A percentile compares a stretch with the other conserved stretches of the same genome.
Conservation (phyloP, 1,140 invertebrate species). For the Panagrolaimus sp. region DNA sequence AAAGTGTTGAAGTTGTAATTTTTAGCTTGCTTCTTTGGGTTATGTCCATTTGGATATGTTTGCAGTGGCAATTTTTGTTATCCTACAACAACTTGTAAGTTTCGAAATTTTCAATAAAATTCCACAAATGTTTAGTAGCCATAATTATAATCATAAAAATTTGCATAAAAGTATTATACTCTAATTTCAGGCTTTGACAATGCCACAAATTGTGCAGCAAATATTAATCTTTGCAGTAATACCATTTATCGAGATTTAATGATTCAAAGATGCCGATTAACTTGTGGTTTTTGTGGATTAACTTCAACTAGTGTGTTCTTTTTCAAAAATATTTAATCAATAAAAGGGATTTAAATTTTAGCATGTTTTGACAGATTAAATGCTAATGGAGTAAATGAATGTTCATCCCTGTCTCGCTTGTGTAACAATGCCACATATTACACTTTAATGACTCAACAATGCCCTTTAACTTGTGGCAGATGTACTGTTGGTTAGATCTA, state of each 20-base stretch:
- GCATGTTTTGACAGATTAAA: neutral
- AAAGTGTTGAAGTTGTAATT: too few species aligned
- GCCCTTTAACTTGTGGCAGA: conserved; percentile 20
- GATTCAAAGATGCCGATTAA: neutral
- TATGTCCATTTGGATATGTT: too few species aligned
- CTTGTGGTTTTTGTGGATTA: neutral
- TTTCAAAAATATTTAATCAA: neutral
- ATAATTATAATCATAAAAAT: too few species aligned
- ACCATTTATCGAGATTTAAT: neutral
- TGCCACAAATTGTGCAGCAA: neutral
- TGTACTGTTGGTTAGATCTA: conserved; percentile 6
- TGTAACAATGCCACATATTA: conserved; percentile 24
- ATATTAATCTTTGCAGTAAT: neutral
- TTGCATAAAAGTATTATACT: neutral
- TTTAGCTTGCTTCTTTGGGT: too few species aligned
- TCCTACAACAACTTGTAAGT: too few species aligned
- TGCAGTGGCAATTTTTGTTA: too few species aligned
- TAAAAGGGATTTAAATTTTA: neutral
- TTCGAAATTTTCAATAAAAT: too few species aligned
- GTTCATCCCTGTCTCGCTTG: neutral
- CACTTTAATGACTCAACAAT: conserved; percentile 25
- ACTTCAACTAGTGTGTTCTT: neutral
- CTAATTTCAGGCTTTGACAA: neutral
- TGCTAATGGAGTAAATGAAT: conserved; percentile 13
- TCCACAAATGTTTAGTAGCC: too few species aligned